These are phyloP conservation scores for Drosophila kepulauana DNA, from an alignment of 1,140 invertebrate genomes.

Conservation along the genomic window DNA sequence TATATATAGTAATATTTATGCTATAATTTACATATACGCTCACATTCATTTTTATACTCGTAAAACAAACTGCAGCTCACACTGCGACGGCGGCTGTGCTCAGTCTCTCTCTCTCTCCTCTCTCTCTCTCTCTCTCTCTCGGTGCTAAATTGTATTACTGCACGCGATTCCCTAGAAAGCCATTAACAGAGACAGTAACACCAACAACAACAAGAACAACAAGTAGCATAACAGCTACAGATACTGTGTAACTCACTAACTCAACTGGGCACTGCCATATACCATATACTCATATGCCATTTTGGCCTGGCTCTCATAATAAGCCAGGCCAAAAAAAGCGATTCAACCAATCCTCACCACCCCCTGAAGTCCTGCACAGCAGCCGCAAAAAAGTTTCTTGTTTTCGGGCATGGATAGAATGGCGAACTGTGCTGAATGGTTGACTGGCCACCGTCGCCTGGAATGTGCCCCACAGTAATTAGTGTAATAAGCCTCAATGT, in stretches of 20 bases:
- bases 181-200: slow-evolving; percentile 67
- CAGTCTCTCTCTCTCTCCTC: background rate
- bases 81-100: slow-evolving; percentile 9
- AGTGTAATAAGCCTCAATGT: slow-evolving; percentile 76
- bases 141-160: slow-evolving; percentile 73
- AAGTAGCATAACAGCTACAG: slow-evolving; percentile 29
- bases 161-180: slow-evolving; percentile 79
- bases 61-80: slow-evolving; percentile 30
- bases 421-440: background rate
- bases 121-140: no score
- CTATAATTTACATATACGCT: slow-evolving; percentile 48
- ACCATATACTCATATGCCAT: slow-evolving; percentile 18
- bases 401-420: slow-evolving; percentile 12
- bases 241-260: slow-evolving; percentile 54
- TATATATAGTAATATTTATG: slow-evolving; percentile 32
- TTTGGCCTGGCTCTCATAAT: slow-evolving; percentile 49
- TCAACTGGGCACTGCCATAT: slow-evolving; percentile 38
- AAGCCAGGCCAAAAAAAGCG: slow-evolving; percentile 53
- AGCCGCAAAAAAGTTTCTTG: slow-evolving; percentile 68
- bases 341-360: slow-evolving; percentile 15
- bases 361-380: slow-evolving; percentile 8
- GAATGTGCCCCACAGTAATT: slow-evolving; percentile 65
- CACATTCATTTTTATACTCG: slow-evolving; percentile 42
- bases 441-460: slow-evolving; percentile 20
- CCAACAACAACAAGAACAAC: slow-evolving; percentile 31